These are phyloP conservation scores for Phataginus tricuspis DNA, from an alignment of 2,797 vertebrate species.

Conservation along the genomic window DNA sequence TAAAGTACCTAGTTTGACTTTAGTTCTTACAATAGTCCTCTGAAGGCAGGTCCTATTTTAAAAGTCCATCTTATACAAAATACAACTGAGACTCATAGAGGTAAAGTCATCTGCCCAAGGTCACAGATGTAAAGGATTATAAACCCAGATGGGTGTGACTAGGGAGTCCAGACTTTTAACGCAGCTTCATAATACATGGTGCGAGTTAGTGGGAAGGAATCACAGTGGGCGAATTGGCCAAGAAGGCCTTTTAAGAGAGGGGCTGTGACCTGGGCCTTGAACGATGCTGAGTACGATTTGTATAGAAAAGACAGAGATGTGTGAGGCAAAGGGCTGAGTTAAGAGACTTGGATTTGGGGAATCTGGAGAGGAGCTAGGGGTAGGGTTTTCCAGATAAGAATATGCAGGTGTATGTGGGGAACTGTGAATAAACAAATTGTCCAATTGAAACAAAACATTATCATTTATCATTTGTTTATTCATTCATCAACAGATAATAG, in stretches of 20 bases:
- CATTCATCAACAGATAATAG: neutral
- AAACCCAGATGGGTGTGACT: neutral
- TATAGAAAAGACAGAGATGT: neutral
- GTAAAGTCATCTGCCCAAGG: neutral
- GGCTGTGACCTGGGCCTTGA: neutral
- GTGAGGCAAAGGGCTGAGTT: neutral
- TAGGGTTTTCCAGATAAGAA: neutral
- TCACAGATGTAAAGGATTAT: neutral
- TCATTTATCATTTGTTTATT: neutral
- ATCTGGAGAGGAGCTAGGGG: neutral
- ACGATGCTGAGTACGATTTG: neutral
- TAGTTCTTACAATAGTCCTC: neutral
- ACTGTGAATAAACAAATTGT: neutral
- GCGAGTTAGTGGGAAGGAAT: neutral
- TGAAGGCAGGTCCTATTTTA: conserved; percentile 5
- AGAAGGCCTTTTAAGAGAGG: neutral
- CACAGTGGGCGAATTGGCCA: neutral
- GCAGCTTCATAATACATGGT: neutral
- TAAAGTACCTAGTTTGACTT: neutral
- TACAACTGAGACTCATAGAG: neutral
- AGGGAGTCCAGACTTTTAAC: neutral
- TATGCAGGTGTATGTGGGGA: neutral
- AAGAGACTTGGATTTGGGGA: neutral
- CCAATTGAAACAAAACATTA: neutral
- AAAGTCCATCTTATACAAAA: conserved; percentile 22